Evolutionary conservation across 2,888 invertebrate genomes (phyloP).

Genomic region (Embidobia sp.): DNA sequence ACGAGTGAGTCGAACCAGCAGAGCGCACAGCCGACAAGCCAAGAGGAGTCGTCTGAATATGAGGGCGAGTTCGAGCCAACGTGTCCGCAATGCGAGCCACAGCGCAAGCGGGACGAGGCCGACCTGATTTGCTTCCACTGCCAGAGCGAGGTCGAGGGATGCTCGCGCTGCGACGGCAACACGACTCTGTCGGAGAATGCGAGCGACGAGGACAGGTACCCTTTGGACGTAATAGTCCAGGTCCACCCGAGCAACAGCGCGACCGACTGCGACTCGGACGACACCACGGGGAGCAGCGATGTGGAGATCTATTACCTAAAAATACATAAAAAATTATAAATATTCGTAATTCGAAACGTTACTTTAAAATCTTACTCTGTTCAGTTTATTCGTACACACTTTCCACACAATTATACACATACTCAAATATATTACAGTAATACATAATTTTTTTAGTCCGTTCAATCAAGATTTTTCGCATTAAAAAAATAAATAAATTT

Average conservation of each 20-base stretch:
- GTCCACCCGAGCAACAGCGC: conserved; percentile 75
- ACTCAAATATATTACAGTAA: too few relatives aligned
- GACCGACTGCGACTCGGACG: conserved; percentile 75
- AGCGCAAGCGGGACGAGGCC: conserved; percentile 69
- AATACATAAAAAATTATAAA: too few relatives aligned
- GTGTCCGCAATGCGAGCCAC: conserved; percentile 69
- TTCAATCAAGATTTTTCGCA: too few relatives aligned
- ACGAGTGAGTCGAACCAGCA: conserved; percentile 45
- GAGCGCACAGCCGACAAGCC: conserved; percentile 16
- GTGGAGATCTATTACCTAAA: too few relatives aligned
- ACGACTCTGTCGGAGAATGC: conserved; percentile 68
- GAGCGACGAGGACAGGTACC: conserved; percentile 73
- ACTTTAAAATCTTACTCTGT: too few relatives aligned
- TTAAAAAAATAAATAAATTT: too few relatives aligned
- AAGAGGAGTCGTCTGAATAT: conserved; percentile 58
- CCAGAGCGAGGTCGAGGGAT: conserved; percentile 72
- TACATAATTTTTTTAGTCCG: too few relatives aligned
- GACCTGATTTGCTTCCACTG: conserved; percentile 79
- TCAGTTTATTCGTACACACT: too few relatives aligned
- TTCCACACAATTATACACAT: too few relatives aligned
- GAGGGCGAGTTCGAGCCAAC: conserved; percentile 61
- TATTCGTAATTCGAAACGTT: too few relatives aligned
- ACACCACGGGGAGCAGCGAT: conserved; percentile 69
- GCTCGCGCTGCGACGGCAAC: conserved; percentile 72
- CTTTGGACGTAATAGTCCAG: conserved; percentile 75